Evolutionary conservation across 2,888 invertebrate species (phyloP), one percentile per base, ranked within the genome.

Genomic region (Acanthosepion lycidas): DNA sequence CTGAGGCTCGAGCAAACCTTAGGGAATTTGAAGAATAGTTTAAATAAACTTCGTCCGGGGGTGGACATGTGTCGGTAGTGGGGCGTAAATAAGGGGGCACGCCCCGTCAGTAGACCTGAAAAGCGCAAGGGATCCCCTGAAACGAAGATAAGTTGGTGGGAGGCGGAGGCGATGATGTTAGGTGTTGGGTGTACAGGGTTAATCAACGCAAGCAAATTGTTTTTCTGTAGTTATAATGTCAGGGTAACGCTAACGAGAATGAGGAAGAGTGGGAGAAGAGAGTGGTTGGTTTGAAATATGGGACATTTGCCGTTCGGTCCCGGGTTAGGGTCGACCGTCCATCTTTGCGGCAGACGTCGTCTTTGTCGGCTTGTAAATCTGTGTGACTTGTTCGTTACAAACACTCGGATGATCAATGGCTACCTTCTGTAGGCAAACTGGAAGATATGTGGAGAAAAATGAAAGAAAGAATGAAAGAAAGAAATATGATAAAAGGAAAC

Each of bases 41-140:
- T 78, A 78, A 78, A 78, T 78, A 33, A 78, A 78, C 78, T 78
- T n/a, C 78, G n/a, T 9, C 9, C 12, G n/a, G n/a, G 78, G 78
- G 78, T 33, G 78, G 78, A 78, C 78, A 78, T 78, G 78, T 78
- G 78, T 78, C 78, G 78, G 59, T 78, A 18, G 78, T n/a, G 78
- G 28, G 78, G 78, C 78, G 78, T 78, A 78, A 78, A 78, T 78
- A 78, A 78, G 78, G 78, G 78, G 78, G 78, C 78, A 78, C 78
- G 78, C 78, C 78, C 78, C 78, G 78, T 78, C 78, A 78, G 78
- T 78, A 78, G 78, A 78, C 78, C 78, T 78, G n/a, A 78, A 78
- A 78, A 78, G 78, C 78, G n/a, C 78, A n/a, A n/a, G 78, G 78
- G 78, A 33, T n/a, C 78, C n/a, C n/a, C n/a, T 15, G 15, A 78